phyloP scores from a whole-genome alignment of 2,888 invertebrate genomes.

The Dasypolia templi region DNA sequence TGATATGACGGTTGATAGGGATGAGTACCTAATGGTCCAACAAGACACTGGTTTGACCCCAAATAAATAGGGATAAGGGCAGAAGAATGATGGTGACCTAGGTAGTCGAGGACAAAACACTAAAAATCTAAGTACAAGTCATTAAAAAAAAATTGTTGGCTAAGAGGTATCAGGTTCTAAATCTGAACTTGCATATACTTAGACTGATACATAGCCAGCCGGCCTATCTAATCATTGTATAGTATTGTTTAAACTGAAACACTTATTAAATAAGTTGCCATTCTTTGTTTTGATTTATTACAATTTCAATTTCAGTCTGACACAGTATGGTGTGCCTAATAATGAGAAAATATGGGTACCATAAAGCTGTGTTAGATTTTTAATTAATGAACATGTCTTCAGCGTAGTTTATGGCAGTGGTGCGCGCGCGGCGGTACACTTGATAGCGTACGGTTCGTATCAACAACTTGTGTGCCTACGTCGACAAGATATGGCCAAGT shows the following conservation, averaged over 20 bases:
- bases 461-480: constrained; percentile 78
- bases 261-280: not conserved
- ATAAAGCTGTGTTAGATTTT: constrained; percentile 53
- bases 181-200: constrained; percentile 30
- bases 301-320: constrained; percentile 5
- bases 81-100: not conserved
- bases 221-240: not conserved
- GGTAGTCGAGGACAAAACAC: not conserved
- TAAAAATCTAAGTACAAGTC: constrained; percentile 14
- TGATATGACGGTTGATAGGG: not conserved
- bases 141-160: no score
- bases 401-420: constrained; percentile 66
- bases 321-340: constrained; percentile 16
- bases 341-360: constrained; percentile 38
- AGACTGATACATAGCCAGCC: constrained; percentile 23
- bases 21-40: not conserved
- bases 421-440: constrained; percentile 62
- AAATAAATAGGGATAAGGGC: not conserved
- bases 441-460: constrained; percentile 73
- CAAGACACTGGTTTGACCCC: not conserved
- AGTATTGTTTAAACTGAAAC: constrained; percentile 1
- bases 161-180: constrained; percentile 27
- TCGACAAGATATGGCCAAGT: constrained; percentile 81
- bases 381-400: constrained; percentile 68
- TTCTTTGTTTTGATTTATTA: constrained; percentile 13